phyloP scores from a whole-genome alignment of 2,888 invertebrate genomes.

The Drosophila limbata region DNA sequence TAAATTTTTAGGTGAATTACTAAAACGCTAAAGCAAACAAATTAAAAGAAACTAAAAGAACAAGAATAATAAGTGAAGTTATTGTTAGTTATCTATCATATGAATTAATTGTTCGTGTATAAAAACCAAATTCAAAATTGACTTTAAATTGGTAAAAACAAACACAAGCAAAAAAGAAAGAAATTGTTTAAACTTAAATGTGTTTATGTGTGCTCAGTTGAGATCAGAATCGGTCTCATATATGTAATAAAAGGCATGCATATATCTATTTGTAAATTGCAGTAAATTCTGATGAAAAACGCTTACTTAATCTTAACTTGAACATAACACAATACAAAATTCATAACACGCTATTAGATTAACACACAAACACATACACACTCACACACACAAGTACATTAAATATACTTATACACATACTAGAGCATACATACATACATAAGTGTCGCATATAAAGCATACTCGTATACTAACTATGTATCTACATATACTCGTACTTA shows the following conservation, averaged over 20 bases:
- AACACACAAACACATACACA: conserved; percentile 24
- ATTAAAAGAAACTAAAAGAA: conserved; percentile 34
- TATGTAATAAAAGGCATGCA: background rate
- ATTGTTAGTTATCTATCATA: conserved; percentile 76
- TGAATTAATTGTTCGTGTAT: conserved; percentile 52
- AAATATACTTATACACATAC: conserved; percentile 24
- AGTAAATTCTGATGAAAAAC: conserved; percentile 53
- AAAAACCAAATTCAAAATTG: conserved; percentile 45
- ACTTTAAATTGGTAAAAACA: conserved; percentile 46
- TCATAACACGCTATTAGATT: conserved; percentile 35
- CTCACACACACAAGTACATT: conserved; percentile 27
- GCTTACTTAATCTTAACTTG: conserved; percentile 67
- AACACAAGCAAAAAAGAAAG: conserved; percentile 3
- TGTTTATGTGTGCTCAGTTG: conserved; percentile 47
- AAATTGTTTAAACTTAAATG: conserved; percentile 32
- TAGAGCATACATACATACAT: conserved; percentile 27
- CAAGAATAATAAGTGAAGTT: conserved; percentile 49
- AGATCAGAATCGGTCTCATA: background rate
- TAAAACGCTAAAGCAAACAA: conserved; percentile 25
- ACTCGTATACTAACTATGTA: conserved; percentile 60
- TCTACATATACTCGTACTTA: conserved; percentile 33
- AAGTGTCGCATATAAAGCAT: conserved; percentile 53
- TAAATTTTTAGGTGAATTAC: conserved; percentile 66
- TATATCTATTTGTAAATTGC: conserved; percentile 65
- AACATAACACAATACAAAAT: conserved; percentile 38